Evolutionary conservation across 2,797 vertebrate genomes (phyloP), one percentile per base, ranked within the genome.

Genomic region (Centropyge bicolor): DNA sequence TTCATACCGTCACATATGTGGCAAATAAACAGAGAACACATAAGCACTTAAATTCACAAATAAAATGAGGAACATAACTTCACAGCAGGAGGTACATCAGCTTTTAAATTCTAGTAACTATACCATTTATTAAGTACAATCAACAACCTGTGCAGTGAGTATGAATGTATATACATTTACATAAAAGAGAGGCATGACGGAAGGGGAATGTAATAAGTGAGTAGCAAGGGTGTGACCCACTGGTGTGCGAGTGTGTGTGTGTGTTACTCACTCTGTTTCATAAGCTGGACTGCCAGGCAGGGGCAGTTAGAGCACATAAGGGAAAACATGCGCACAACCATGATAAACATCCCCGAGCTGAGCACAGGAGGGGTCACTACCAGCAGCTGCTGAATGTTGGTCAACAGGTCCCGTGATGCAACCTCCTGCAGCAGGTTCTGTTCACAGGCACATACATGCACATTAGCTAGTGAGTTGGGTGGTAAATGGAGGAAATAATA

Each of bases 281-380:
- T 99, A 71, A 99, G 98, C 84, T 99, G 98, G 83, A 99, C 98
- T 14, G 98, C 98, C 93, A 99, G 95, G 1, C 96, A 96, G 69
- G 98, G 98, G 90, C 98, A 99, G 88, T 99, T 99, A 82, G 98
- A 99, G 92, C 98, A 99, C 98, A 99, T 99, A 70, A 99, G 95
- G 31, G 98, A 99, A 94, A 99, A 99, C 98, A 99, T 99, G 90
- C 98, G 98, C 85, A 99, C 98, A 81, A 99, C 98, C 98, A 99
- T 99, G 91, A 99, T 99, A 93, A 99, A 99, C 98, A 99, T 99
- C 89, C 98, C 98, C 41, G 98, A 99, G 95, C 98, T 99, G 91
- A 99, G 95, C 83, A 99, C 96, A 6, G 98, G 98, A 72, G 98
- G 98, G 5, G 98, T 99, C 87, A 99, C 97, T 1, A 99, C 98